phyloP scores from a whole-genome alignment of 2,113 vertebrate genomes.

The Gopherus evgoodei region DNA sequence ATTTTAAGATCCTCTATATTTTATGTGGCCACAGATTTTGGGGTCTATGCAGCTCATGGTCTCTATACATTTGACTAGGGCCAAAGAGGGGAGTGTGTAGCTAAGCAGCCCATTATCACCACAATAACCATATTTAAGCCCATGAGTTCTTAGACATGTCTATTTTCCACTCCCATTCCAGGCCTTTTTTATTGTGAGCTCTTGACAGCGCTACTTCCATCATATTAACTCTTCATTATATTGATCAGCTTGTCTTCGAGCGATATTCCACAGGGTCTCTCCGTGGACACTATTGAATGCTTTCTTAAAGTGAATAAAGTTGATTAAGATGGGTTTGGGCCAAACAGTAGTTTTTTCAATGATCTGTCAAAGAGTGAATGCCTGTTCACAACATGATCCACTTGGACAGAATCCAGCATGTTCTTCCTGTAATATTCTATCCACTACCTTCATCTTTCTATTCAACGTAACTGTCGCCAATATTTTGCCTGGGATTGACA shows the following conservation, averaged over 20 bases:
- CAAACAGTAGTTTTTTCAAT: neutral
- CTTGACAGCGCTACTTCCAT: neutral
- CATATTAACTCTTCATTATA: neutral
- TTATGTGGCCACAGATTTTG: neutral
- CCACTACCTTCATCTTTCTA: neutral
- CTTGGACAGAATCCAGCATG: neutral
- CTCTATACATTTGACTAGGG: neutral
- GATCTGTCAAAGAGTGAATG: neutral
- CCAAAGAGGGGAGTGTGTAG: neutral
- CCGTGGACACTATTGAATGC: neutral
- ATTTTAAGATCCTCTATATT: neutral
- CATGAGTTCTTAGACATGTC: constrained; percentile 61
- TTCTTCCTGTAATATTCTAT: neutral
- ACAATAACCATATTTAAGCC: constrained; percentile 41
- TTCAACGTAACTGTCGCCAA: neutral
- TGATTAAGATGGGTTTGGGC: neutral
- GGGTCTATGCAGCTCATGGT: neutral
- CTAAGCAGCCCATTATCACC: constrained; percentile 40
- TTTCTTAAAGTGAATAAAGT: neutral
- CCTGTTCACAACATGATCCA: neutral
- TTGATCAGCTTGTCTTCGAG: neutral
- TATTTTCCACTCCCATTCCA: constrained; percentile 15
- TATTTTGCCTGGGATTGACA: neutral
- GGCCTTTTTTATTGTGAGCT: constrained; percentile 53
- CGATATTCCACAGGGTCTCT: neutral